Evolutionary conservation across 2,888 invertebrate species (phyloP), one percentile per base, ranked within the genome.

Genomic region (Pocota personata): DNA sequence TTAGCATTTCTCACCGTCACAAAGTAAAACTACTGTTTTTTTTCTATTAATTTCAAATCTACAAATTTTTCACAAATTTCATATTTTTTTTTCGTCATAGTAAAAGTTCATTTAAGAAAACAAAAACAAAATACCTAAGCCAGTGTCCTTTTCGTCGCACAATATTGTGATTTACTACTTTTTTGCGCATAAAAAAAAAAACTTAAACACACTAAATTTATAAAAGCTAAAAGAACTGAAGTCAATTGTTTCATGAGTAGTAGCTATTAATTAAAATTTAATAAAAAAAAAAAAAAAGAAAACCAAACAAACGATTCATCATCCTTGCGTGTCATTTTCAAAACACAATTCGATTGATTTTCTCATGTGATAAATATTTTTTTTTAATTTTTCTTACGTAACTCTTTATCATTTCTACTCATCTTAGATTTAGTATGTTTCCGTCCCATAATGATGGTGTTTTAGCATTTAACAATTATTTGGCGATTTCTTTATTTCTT

Each of bases 191-290:
- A 67, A 52, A 52, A 35, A 7, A 37, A 50, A 14, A 37, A 67
- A 24, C 0, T 10, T 14, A 35, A 35, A 48, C 48, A 72, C 35
- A 60, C 48, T 32, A 48, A 32, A 40, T 67, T 37, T 37, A 55
- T 46, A 67, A 76, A 76, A 58, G 32, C 32, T 76, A 52, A 76
- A 67, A 76, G 76, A 75, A 75, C 76, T 76, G 58, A 76, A 67
- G 76, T 76, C 76, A 76, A 76, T 76, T 76, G 76, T 76, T 76
- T 76, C 50, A 24, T 55, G 40, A 46, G 58, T 50, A 67, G 14
- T 62, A 62, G 60, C 27, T 73, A 50, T 62, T 73, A 50, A 48
- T 50, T 50, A 40, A 46, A 73, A 40, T 62, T 75, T 62, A 40
- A 60, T 58, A 10, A n/a, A 50, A 50, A 60, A 46, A 19, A 30